These are phyloP conservation scores for Blera fallax DNA, from an alignment of 2,888 invertebrate species.

Conservation along the genomic window DNA sequence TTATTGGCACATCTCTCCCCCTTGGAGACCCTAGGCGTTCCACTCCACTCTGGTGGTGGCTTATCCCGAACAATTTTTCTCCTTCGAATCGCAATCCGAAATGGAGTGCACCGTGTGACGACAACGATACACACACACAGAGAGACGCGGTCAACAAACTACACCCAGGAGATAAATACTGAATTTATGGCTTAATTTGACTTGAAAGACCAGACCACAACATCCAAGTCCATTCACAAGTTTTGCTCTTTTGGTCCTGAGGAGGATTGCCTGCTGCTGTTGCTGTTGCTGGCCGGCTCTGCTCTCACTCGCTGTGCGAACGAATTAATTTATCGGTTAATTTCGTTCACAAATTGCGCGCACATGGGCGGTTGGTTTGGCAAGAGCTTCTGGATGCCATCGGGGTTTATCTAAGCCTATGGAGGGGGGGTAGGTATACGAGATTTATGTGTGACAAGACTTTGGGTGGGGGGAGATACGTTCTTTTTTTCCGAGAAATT, in stretches of 20 bases:
- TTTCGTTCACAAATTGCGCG: constrained; percentile 80
- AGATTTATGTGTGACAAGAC: constrained; percentile 65
- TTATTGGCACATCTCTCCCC: constrained; percentile 66
- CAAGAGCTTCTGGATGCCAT: constrained; percentile 42
- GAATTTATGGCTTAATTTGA: constrained; percentile 82
- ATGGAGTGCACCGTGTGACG: not conserved
- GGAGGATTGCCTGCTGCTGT: constrained; percentile 1
- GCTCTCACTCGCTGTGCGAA: constrained; percentile 31
- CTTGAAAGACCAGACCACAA: constrained; percentile 76
- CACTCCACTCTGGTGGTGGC: constrained; percentile 41
- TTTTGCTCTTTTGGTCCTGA: constrained; percentile 60
- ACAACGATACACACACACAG: constrained; percentile 9
- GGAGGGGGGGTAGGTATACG: not conserved
- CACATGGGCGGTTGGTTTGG: constrained; percentile 77
- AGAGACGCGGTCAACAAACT: constrained; percentile 78
- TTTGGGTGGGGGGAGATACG: constrained; percentile 34
- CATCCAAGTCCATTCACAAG: constrained; percentile 72
- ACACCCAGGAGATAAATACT: constrained; percentile 80
- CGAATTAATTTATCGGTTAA: constrained; percentile 80
- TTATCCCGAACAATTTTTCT: constrained; percentile 63
- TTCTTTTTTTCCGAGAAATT: constrained; percentile 44
- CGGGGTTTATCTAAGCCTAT: constrained; percentile 53
- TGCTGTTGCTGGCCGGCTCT: not conserved
- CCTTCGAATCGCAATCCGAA: not conserved
- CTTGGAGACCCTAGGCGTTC: not conserved